Base-by-base conservation (phyloP, 1,140 invertebrate genomes). In the Drosophila baimaii region DNA sequence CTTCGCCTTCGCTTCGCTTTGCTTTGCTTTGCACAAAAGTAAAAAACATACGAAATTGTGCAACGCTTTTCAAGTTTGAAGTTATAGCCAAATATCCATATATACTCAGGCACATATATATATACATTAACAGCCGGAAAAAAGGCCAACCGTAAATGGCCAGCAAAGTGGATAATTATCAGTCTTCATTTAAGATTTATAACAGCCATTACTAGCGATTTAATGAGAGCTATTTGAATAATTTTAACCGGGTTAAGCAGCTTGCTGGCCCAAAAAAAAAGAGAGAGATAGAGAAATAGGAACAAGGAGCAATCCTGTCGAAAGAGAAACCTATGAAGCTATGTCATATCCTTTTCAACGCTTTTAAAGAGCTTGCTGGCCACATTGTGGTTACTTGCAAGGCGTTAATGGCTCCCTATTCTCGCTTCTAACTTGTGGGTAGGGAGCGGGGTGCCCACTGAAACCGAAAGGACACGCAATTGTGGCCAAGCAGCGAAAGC, bases 21-120 rank as follows among this genome's bases (percentile, higher is more conserved):
- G 47, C 47, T 51, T 33, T 19, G 17, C 29, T 54, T 21, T 49
- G 17, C n/a, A 49, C 25, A 58, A 43, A 43, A 52, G 35, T 15
- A 10, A 29, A 21, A 31, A 52, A 33, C 35, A 63, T 9, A 43
- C 21, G 29, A 66, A 76, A 76, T 75, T 77, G 62, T 77, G 73
- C 73, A 76, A 77, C 56, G 56, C 31, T 73, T 72, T 54, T 37
- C 47, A 73, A 73, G 70, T 73, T 62, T 70, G 37, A 73, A 73
- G 69, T 73, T 61, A 44, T 49, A 49, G 33, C 23, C 15, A 44
- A 51, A 51, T n/a, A 70, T n/a, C 3, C 0, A 21, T 3, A 25
- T n/a, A 41, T 19, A 5, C 0, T 2, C 23, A 2, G 4, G 8
- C 13, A 31, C 1, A 43, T 15, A 12, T 31, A 43, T 17, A 51